Evolutionary conservation across 2,113 vertebrate genomes (phyloP), one percentile per base, ranked within the genome.

Genomic region (Romanogobio albipinnatus): DNA sequence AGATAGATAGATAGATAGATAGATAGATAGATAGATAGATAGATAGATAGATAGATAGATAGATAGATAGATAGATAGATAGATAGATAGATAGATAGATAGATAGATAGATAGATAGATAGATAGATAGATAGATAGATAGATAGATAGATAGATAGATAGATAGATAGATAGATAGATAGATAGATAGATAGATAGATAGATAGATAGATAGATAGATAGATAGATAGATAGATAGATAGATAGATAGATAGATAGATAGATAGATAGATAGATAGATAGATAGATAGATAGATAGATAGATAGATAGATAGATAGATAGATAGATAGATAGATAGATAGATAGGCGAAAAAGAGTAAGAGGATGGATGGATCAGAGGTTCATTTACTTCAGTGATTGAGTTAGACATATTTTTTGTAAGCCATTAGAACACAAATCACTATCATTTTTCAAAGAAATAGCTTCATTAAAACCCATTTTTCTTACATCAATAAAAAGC

Each of bases 371-470:
- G 1, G 47, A 9, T 73, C 2, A 33, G 9, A 33, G 26, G 75
- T 58, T 76, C 17, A 76, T 76, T 76, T 76, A 58, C 56, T 76
- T 36, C 9, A 3, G 14, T 36, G 9, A 36, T 29, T 76, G 53
- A 36, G 17, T 22, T 19, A 47, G 43, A 14, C 11, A 26, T 24
- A 47, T 73, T 47, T 39, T 73, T 73, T 24, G 68, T n/a, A 39
- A 39, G 19, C 74, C 15, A 56, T 59, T 59, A 24, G 10, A 36
- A 56, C 58, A 36, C 61, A 61, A 59, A 49, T 49, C 47, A 15
- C 70, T n/a, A 76, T 76, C 17, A 61, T 61, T 49, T 76, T 62
- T 76, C 82, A 62, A 47, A 62, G 24, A 49, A 75, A 84, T 49
- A 7, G 24, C 53, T 49, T 47, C 17, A 59, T 61, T 62, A 74